phyloP scores from a whole-genome alignment of 2,888 invertebrate species.

The Ennomos fuscantarius region DNA sequence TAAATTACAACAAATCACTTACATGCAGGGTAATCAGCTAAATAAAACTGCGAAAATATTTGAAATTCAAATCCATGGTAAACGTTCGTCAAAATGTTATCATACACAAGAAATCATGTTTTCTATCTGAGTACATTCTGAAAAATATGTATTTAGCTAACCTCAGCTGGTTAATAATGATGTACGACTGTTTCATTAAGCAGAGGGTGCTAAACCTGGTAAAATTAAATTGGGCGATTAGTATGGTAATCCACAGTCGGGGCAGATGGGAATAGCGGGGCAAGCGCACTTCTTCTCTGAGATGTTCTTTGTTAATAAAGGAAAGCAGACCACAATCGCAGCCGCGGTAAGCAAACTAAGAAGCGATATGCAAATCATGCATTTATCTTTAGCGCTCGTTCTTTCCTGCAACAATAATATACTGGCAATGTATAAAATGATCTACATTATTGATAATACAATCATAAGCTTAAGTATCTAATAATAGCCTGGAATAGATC shows the following conservation, averaged over 20 bases:
- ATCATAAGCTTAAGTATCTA: neutral
- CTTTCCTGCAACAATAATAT: conserved; percentile 42
- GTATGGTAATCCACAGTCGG: conserved; percentile 51
- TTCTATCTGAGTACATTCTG: conserved; percentile 10
- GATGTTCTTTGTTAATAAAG: conserved; percentile 48
- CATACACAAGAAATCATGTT: conserved; percentile 5
- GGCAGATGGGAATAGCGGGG: conserved; percentile 48
- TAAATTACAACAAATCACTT: no score
- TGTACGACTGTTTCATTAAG: conserved; percentile 6
- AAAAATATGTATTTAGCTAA: conserved; percentile 13
- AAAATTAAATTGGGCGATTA: conserved; percentile 21
- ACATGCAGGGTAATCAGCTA: no score
- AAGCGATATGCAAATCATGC: conserved; percentile 64
- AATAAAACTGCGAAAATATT: no score
- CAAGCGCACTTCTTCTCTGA: conserved; percentile 49
- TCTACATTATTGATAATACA: neutral
- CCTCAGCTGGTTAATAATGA: conserved; percentile 10
- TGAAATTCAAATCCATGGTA: no score
- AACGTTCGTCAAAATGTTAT: neutral
- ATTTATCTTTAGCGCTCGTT: conserved; percentile 20
- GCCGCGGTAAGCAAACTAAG: conserved; percentile 51
- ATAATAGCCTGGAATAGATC: no score
- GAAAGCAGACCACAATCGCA: conserved; percentile 51
- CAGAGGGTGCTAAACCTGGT: neutral
- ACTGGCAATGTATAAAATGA: no score